Percentiles rank a stretch among this genome's conserved stretches.
These are phyloP conservation scores for Diploptera punctata DNA, from an alignment of 2,888 invertebrate species.

Conservation along the genomic window DNA sequence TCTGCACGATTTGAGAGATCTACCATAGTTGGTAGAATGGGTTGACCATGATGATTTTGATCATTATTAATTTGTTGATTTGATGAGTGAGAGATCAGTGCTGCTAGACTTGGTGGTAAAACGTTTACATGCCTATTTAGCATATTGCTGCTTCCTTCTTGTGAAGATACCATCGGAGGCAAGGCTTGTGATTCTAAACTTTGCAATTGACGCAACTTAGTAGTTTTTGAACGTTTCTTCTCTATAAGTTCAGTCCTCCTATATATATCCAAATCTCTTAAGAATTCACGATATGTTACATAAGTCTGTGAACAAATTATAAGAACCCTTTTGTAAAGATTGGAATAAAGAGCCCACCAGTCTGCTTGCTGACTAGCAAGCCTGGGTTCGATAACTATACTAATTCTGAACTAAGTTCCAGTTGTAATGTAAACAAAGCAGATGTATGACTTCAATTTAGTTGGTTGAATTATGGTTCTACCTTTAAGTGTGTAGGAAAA, in stretches of 20 bases:
- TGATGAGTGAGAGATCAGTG: background rate
- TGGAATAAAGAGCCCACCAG: too few species aligned
- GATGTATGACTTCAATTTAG: too few species aligned
- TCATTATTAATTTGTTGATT: background rate
- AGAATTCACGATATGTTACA: conserved; percentile 72
- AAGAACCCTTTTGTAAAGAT: background rate
- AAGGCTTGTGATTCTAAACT: background rate
- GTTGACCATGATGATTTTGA: background rate
- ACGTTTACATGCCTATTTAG: background rate
- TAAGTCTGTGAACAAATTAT: conserved; percentile 60
- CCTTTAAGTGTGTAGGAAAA: too few species aligned
- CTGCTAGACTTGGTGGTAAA: background rate
- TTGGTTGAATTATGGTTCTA: too few species aligned
- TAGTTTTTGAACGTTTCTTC: background rate
- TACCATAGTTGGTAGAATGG: conserved; percentile 36
- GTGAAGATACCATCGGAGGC: background rate
- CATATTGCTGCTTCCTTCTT: background rate
- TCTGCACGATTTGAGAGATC: background rate
- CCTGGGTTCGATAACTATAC: too few species aligned
- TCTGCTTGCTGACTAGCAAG: too few species aligned
- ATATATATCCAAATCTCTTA: conserved; percentile 70
- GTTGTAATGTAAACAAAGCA: too few species aligned
- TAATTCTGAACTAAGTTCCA: too few species aligned
- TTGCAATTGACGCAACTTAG: background rate
- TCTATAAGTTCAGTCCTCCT: conserved; percentile 49